Base-by-base conservation (phyloP, 2,113 vertebrate genomes). In the Chelonoidis abingdonii region DNA sequence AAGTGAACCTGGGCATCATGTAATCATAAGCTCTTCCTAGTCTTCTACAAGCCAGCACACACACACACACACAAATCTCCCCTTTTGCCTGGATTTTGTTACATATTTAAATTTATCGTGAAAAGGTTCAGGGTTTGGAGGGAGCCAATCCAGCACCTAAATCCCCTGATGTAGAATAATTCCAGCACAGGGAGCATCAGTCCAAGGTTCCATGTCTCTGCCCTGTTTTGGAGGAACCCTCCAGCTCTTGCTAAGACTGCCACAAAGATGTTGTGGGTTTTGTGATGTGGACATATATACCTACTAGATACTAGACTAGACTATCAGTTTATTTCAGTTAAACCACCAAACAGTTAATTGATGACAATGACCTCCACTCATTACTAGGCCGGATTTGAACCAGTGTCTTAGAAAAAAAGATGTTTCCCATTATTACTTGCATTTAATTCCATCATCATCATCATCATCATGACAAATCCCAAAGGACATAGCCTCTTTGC, bases 1-100 rank as follows among this genome's bases (percentile, higher is more conserved):
- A 29, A 8, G 8, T 1, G 79, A n/a, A 10, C 31, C 24, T 16
- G 69, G 29, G 44, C 8, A 62, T 1, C 9, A 29, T 0, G 16
- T 29, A 59, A 59, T 3, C 80, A 76, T 0, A 41, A 59, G 9
- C n/a, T 80, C 5, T 41, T n/a, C 6, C 76, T 53, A 76, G 69
- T 89, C 88, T 35, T 94, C 7, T 8, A 2, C 52, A 82, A 2
- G 7, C 12, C 31, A 69, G 44, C 41, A 82, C 5, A 52, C n/a
- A 78, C 62, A 31, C 22, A 44, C 8, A 2, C 6, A 44, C 44
- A 6, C 44, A 47, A 83, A 16, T 41, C 25, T 79, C 94, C 75
- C 65, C 29, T 11, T 84, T 11, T 44, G 91, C 38, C 17, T n/a
- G 35, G 69, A 14, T 9, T 41, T 2, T 29, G 4, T 25, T 62